Percentiles rank a stretch among this genome's conserved stretches.
Conservation (phyloP, 2,888 invertebrate species). For the Zygaena filipendulae region DNA sequence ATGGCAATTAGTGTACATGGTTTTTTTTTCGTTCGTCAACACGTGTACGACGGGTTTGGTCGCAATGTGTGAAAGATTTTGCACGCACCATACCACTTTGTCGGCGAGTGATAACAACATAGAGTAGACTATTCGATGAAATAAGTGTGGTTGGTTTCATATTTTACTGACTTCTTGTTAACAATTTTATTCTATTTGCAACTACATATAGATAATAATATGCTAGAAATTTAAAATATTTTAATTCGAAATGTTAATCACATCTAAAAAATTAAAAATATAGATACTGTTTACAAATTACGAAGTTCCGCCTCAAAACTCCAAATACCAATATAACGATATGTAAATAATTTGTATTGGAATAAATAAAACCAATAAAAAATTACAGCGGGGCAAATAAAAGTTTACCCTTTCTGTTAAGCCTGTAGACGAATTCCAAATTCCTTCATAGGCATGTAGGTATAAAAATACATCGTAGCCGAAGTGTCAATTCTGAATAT, state of each 20-base stretch:
- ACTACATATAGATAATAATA: background rate
- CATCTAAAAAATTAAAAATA: background rate
- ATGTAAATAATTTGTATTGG: background rate
- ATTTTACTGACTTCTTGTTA: too few species aligned
- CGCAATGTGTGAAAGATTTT: constrained; percentile 45
- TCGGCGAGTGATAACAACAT: too few species aligned
- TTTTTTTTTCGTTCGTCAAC: constrained; percentile 22
- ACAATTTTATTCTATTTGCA: constrained; percentile 16
- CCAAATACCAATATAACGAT: background rate
- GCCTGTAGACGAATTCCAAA: too few species aligned
- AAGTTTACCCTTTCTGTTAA: too few species aligned
- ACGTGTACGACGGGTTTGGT: constrained; percentile 29
- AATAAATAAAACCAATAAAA: too few species aligned
- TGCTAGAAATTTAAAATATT: background rate
- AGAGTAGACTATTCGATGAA: too few species aligned
- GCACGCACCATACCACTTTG: constrained; percentile 37
- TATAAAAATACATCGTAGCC: background rate
- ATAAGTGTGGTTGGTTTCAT: too few species aligned
- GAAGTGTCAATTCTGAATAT: constrained; percentile 11
- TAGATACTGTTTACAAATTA: background rate
- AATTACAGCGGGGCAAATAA: too few species aligned
- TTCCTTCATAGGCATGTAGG: too few species aligned
- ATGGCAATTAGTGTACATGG: constrained; percentile 18
- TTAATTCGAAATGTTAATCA: background rate
- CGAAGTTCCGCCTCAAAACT: too few species aligned